Base-by-base conservation (phyloP, 2,888 invertebrate species). In the Melikaiella ostensackeni region DNA sequence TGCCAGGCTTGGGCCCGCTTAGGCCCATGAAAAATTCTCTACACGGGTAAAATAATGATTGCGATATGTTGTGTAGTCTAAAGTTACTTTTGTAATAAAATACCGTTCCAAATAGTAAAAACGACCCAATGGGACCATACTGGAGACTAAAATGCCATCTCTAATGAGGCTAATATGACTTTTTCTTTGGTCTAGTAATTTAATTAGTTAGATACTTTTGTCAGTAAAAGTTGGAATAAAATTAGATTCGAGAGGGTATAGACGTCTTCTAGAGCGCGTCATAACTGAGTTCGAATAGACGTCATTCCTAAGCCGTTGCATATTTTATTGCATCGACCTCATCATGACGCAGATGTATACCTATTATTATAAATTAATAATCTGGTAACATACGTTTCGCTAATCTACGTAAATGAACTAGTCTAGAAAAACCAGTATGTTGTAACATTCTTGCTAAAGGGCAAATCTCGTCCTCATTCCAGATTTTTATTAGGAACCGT, bases 311-410 rank as follows among this genome's bases (percentile, higher is more conserved):
- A 81, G 81, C 82, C 78, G 76, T 81, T 88, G 85, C 86, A 89
- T 87, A 85, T 88, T 88, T 88, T 80, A 88, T 85, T 80, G 46
- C 78, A 86, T 89, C 87, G 88, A 90, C 88, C 79, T 84, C 82
- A 80, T 80, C 80, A 83, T 88, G 87, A 90, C 89, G 57, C 57
- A 57, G 11, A 24, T 1, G 5, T n/a, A 8, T 50, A 55, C 42
- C 55, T 21, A n/a, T 1, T 21, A 21, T 55, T 55, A 1, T 21
- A 6, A 55, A 55, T 21, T 55, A 21, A 2, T 55, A n/a, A n/a
- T 55, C 55, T 21, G 19, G 55, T 3, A 21, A 21, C 21, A 55
- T 9, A n/a, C 55, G 55, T 55, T 21, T n/a, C n/a, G 6, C 8
- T 19, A 50, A 50, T 50, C 6, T 55, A 55, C 55, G 55, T 55